These are phyloP conservation scores for Drosophila arawakana DNA, from an alignment of 1,140 invertebrate genomes.

Conservation along the genomic window DNA sequence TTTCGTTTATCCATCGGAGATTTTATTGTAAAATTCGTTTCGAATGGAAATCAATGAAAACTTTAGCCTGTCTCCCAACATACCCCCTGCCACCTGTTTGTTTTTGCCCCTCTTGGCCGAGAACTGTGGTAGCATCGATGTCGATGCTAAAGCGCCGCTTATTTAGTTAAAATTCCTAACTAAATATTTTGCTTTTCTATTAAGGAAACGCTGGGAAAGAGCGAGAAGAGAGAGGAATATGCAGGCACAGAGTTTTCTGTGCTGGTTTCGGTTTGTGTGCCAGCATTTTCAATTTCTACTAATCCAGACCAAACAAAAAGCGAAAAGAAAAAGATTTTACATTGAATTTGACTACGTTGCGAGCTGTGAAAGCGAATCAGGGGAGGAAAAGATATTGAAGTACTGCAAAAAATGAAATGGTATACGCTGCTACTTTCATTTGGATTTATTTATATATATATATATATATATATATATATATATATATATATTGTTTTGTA, in stretches of 20 bases:
- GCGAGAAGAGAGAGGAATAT: neutral
- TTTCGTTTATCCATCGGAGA: slow-evolving; percentile 28
- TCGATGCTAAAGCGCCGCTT: slow-evolving; percentile 13
- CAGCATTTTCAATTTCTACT: slow-evolving; percentile 69
- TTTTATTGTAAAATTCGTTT: slow-evolving; percentile 55
- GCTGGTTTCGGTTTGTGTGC: slow-evolving; percentile 13
- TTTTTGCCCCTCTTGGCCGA: neutral
- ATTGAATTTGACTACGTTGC: slow-evolving; percentile 57
- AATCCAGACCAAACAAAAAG: slow-evolving; percentile 48
- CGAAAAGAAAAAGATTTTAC: slow-evolving; percentile 55
- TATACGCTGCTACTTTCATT: slow-evolving; percentile 38
- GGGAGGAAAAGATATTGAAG: slow-evolving; percentile 4
- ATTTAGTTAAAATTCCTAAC: slow-evolving; percentile 65
- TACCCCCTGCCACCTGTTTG: neutral
- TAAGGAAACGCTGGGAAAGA: slow-evolving; percentile 33
- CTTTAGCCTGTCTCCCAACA: neutral
- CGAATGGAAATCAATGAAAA: slow-evolving; percentile 14
- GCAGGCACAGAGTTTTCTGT: neutral
- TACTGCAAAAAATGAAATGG: slow-evolving; percentile 33
- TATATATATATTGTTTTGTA: slow-evolving; percentile 10
- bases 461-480: slow-evolving; percentile 29
- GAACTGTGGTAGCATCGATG: slow-evolving; percentile 18
- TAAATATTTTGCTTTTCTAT: slow-evolving; percentile 75
- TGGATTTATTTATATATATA: slow-evolving; percentile 36
- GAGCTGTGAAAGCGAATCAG: slow-evolving; percentile 1